Evolutionary conservation across 2,113 vertebrate species (phyloP).

Genomic region (Hippocampus abdominalis): DNA sequence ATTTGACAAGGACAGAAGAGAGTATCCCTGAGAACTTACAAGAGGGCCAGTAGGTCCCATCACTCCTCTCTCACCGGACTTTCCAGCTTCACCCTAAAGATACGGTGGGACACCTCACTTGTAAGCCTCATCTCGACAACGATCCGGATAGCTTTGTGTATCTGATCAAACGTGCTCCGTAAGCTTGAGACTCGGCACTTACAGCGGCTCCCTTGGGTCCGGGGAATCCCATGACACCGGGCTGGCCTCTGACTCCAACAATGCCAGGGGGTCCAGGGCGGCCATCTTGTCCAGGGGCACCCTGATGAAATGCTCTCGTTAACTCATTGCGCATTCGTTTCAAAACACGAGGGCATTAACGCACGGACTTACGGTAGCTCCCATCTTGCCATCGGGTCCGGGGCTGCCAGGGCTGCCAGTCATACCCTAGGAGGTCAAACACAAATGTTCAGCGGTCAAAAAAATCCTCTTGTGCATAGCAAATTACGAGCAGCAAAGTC

Average conservation of each 20-base stretch:
- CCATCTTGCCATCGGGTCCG: slow-evolving; percentile 91
- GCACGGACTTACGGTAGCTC: slow-evolving; percentile 80
- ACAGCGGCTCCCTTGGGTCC: slow-evolving; percentile 97
- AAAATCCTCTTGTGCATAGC: background rate
- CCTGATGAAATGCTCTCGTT: slow-evolving; percentile 65
- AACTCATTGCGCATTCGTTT: background rate
- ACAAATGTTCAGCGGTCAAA: slow-evolving; percentile 25
- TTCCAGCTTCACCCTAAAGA: slow-evolving; percentile 87
- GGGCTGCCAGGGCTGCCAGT: slow-evolving; percentile 97
- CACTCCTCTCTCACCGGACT: slow-evolving; percentile 88
- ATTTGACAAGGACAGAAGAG: background rate
- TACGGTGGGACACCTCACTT: background rate
- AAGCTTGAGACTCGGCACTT: slow-evolving; percentile 42
- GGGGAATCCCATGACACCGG: slow-evolving; percentile 98
- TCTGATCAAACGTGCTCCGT: background rate
- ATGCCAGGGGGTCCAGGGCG: slow-evolving; percentile 88
- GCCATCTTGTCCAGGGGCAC: slow-evolving; percentile 91
- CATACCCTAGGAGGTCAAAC: slow-evolving; percentile 80
- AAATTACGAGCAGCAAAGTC: slow-evolving; percentile 2
- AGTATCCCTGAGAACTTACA: slow-evolving; percentile 71
- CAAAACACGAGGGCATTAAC: background rate
- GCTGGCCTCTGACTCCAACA: slow-evolving; percentile 90
- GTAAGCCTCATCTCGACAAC: background rate
- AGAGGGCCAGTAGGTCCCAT: slow-evolving; percentile 81
- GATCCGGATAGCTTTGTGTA: background rate